Percentiles rank a stretch among this genome's conserved stretches.
Conservation (phyloP, 2,797 vertebrate species). For the Sciurus carolinensis region DNA sequence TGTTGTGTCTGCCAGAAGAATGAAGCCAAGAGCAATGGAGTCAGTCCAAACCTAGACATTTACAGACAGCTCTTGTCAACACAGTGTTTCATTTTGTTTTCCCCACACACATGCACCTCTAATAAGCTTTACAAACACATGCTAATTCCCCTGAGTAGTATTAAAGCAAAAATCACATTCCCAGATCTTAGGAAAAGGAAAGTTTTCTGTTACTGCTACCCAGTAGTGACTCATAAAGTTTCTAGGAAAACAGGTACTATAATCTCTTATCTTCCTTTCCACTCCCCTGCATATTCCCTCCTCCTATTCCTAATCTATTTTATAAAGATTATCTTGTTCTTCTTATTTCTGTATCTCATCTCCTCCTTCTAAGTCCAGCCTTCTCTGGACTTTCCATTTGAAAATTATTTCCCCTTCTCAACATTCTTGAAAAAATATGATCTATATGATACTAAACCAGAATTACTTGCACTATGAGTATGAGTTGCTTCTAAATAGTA, state of each 20-base stretch:
- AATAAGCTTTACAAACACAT: slow-evolving; percentile 80
- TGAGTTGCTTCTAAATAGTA: not conserved
- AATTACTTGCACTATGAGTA: slow-evolving; percentile 4
- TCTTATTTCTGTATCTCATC: not conserved
- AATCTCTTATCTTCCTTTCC: slow-evolving; percentile 49
- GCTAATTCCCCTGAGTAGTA: slow-evolving; percentile 76
- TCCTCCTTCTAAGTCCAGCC: not conserved
- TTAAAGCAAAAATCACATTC: slow-evolving; percentile 78
- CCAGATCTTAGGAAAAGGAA: slow-evolving; percentile 71
- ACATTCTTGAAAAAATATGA: not conserved
- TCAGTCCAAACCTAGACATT: slow-evolving; percentile 73
- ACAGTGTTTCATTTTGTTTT: slow-evolving; percentile 75
- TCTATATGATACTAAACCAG: not conserved
- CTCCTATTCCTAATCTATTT: not conserved
- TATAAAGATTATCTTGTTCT: slow-evolving; percentile 6
- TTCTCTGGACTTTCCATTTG: not conserved
- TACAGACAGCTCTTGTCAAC: slow-evolving; percentile 83
- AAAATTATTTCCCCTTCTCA: not conserved
- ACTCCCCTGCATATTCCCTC: not conserved
- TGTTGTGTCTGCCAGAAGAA: slow-evolving; percentile 45
- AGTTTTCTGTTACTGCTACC: slow-evolving; percentile 71
- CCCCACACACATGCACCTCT: slow-evolving; percentile 69
- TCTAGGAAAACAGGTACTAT: slow-evolving; percentile 57
- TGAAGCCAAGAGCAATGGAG: slow-evolving; percentile 72
- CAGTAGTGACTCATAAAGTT: slow-evolving; percentile 65